Evolutionary conservation across 2,113 vertebrate species (phyloP), one percentile per base, ranked within the genome.

Genomic region (Pithys albifrons): DNA sequence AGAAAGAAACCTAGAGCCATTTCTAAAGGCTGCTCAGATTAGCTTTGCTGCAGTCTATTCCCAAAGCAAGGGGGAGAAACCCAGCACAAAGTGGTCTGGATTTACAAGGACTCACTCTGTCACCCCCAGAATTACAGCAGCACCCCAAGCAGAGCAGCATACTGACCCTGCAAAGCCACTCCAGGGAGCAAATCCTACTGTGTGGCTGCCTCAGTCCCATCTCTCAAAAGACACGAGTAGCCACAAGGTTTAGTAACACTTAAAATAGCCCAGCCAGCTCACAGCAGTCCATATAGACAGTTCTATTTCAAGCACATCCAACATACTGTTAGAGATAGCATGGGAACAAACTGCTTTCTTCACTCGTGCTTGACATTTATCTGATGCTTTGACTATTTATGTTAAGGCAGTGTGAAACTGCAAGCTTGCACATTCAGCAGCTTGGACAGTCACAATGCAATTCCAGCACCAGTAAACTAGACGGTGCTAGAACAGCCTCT

Each of bases 301-400:
- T 89, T 93, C 96, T 97, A 97, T 97, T 97, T 97, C 93, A 65
- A 91, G 97, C 89, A 46, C 93, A 55, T 16, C 59, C 91, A 93
- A 96, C 82, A 79, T 94, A 89, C 95, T 81, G 92, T 93, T 39
- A 89, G 61, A 59, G 86, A 75, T 24, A 90, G 88, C 89, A 77
- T 1, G 62, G 87, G 83, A 91, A 88, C 96, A 76, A 71, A 85
- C 72, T 13, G 15, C 87, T 93, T 82, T 88, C 91, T 91, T 91
- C 82, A 24, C 87, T 92, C 84, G 6, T 59, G 91, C 91, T 91
- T 97, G 95, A 96, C 93, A 96, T 93, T 96, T 86, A 94, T 71
- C 85, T 33, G 65, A 67, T 62, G 95, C 92, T 95, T 55, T 77
- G 84, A 61, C 95, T 80, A 76, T 92, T 95, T 89, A 76, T 67